Conservation (phyloP, 2,888 invertebrate species). For the Drosophila falleni region DNA sequence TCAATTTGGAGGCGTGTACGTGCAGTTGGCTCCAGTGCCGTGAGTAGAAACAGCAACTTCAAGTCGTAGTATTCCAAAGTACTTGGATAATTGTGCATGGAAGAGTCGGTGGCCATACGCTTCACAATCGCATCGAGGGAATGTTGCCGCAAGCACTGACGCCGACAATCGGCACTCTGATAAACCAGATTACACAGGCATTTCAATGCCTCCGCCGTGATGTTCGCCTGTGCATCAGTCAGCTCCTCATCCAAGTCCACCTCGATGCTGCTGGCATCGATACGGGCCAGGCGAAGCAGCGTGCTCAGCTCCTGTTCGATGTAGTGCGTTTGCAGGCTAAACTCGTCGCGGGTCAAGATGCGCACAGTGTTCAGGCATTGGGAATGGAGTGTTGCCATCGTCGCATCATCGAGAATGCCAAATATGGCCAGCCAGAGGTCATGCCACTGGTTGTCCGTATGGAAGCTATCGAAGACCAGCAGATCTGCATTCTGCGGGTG, state of each 20-base stretch:
- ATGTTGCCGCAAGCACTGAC: conserved; percentile 88
- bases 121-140: conserved; percentile 90
- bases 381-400: conserved; percentile 65
- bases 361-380: conserved; percentile 83
- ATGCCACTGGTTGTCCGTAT: conserved; percentile 83
- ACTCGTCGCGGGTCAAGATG: conserved; percentile 91
- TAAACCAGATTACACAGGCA: conserved; percentile 95
- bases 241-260: conserved; percentile 38
- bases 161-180: conserved; percentile 89
- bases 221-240: conserved; percentile 79
- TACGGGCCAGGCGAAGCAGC: conserved; percentile 89
- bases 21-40: conserved; percentile 91
- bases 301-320: conserved; percentile 89
- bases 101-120: conserved; percentile 87
- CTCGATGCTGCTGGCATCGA: conserved; percentile 44
- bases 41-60: conserved; percentile 94
- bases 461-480: conserved; percentile 83
- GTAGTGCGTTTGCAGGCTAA: conserved; percentile 88
- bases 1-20: conserved; percentile 89
- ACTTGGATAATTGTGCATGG: conserved; percentile 65
- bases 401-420: conserved; percentile 79
- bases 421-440: conserved; percentile 84
- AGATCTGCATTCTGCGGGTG: conserved; percentile 80
- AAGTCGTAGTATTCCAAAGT: conserved; percentile 93
- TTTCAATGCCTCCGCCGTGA: conserved; percentile 92